phyloP scores from a whole-genome alignment of 2,888 invertebrate genomes.

The Byasa hedistus region DNA sequence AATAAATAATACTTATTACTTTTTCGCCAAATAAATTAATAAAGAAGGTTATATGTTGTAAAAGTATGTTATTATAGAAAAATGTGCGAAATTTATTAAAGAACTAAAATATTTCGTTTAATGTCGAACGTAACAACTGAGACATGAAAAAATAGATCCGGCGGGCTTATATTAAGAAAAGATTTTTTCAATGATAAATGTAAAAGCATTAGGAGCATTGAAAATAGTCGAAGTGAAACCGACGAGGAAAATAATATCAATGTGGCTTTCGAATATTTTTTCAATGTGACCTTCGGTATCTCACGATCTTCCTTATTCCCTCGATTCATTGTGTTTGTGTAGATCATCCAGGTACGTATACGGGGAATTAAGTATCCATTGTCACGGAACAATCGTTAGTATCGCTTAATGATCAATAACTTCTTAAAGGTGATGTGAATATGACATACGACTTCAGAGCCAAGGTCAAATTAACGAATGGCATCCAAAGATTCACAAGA shows the following conservation, averaged over 20 bases:
- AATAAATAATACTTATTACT: no score
- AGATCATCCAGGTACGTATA: slow-evolving; percentile 10
- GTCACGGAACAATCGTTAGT: slow-evolving; percentile 22
- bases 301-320: slow-evolving; percentile 24
- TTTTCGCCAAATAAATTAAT: no score
- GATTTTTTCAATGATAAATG: no score
- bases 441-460: slow-evolving; percentile 1
- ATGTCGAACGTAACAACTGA: no score
- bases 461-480: slow-evolving; percentile 1
- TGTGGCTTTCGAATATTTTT: neutral
- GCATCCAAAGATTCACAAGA: neutral
- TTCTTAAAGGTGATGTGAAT: slow-evolving; percentile 12
- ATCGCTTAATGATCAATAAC: slow-evolving; percentile 10
- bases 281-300: slow-evolving; percentile 12
- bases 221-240: neutral
- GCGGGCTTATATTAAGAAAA: no score
- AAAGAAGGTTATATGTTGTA: no score
- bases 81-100: no score
- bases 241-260: neutral
- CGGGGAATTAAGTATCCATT: slow-evolving; percentile 26
- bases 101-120: no score
- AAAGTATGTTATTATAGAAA: no score
- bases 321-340: slow-evolving; percentile 11
- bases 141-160: no score
- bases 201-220: no score